A percentile compares a stretch with the other conserved stretches of the same genome.
phyloP scores from a whole-genome alignment of 2,113 vertebrate genomes.

The Cisticola juncidis region DNA sequence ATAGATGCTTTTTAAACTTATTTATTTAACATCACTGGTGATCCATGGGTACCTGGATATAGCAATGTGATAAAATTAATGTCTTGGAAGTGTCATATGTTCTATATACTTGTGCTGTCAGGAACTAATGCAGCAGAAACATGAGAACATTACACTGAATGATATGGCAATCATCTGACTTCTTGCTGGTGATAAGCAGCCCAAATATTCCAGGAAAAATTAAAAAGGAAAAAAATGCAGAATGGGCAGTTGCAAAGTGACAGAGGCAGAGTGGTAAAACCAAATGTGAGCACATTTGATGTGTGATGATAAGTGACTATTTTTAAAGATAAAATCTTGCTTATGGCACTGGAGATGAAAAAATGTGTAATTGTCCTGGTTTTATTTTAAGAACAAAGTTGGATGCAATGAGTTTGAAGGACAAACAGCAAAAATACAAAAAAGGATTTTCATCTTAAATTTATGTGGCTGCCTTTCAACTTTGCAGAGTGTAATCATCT shows the following conservation, averaged over 20 bases:
- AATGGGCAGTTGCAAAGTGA: not conserved
- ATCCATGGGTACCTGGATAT: not conserved
- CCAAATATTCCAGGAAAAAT: not conserved
- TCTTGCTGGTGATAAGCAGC: not conserved
- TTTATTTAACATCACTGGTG: not conserved
- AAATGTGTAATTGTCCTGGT: not conserved
- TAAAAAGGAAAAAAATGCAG: not conserved
- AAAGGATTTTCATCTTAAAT: not conserved
- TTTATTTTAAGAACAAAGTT: not conserved
- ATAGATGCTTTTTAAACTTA: not conserved
- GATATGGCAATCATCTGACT: not conserved
- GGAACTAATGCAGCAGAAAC: not conserved
- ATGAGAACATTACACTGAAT: not conserved
- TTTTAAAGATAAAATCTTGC: not conserved
- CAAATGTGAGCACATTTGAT: rapidly evolving
- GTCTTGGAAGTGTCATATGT: not conserved
- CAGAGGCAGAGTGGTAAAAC: not conserved
- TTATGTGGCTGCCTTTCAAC: not conserved
- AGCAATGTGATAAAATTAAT: not conserved
- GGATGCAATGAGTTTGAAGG: not conserved
- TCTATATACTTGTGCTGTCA: not conserved
- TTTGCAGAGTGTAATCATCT: not conserved
- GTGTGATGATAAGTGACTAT: rapidly evolving
- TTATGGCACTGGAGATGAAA: not conserved
- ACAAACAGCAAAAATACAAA: not conserved